Evolutionary conservation across 2,797 vertebrate species (phyloP).

Genomic region (Benthosema pterotum): DNA sequence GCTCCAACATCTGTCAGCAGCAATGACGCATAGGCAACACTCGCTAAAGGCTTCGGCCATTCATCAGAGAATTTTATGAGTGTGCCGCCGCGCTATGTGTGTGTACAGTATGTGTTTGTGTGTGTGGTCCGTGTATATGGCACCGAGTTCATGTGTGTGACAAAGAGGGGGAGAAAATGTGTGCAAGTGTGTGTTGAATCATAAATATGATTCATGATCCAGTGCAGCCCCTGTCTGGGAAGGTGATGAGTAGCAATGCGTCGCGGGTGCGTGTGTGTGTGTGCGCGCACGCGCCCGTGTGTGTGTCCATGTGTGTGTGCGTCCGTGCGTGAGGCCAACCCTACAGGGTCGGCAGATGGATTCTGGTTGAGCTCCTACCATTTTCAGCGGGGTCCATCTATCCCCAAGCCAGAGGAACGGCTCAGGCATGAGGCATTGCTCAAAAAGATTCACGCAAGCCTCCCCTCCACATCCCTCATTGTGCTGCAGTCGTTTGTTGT

Average conservation of each 20-base stretch:
- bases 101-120: conserved; percentile 21
- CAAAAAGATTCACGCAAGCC: conserved; percentile 17
- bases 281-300: not conserved
- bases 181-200: conserved; percentile 12
- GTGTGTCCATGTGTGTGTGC: not conserved
- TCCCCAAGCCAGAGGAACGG: conserved; percentile 17
- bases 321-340: conserved; percentile 10
- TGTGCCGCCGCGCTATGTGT: conserved; percentile 30
- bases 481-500: conserved; percentile 20
- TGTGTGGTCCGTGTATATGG: conserved; percentile 32
- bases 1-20: conserved; percentile 58
- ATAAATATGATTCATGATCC: conserved; percentile 41
- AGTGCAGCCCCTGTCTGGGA: conserved; percentile 23
- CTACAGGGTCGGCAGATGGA: conserved; percentile 11
- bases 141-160: conserved; percentile 25
- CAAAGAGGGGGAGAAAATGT: conserved; percentile 28
- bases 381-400: conserved; percentile 24
- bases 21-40: conserved; percentile 50
- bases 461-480: conserved; percentile 36
- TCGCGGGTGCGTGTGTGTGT: not conserved
- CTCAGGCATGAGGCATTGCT: conserved; percentile 28
- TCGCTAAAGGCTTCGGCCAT: conserved; percentile 43
- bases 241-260: conserved; percentile 22
- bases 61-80: conserved; percentile 58
- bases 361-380: conserved; percentile 14